Evolutionary conservation across 2,797 vertebrate species (phyloP).

Genomic region (Gallinago nigripennis): DNA sequence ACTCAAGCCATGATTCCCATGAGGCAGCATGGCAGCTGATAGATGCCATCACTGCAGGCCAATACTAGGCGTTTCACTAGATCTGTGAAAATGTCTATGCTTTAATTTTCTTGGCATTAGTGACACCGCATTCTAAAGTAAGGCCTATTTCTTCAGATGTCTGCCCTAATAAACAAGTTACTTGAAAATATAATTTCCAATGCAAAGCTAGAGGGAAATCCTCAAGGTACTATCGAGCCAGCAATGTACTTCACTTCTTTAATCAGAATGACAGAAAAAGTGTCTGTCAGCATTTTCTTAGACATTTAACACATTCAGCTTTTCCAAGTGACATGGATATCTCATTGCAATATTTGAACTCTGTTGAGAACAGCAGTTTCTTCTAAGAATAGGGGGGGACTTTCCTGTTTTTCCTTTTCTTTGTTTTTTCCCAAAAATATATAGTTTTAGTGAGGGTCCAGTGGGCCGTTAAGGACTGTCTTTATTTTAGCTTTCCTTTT

Average conservation of each 20-base stretch:
- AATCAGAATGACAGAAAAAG: background rate
- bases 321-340: conserved; percentile 22
- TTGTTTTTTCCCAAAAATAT: background rate
- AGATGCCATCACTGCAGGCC: background rate
- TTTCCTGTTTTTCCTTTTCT: background rate
- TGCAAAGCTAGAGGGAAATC: background rate
- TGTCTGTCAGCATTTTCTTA: conserved; percentile 23
- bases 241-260: background rate
- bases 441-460: conserved; percentile 37
- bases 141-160: background rate
- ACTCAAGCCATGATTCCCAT: background rate
- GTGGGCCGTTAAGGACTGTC: conserved; percentile 42
- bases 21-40: background rate
- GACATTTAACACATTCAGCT: background rate
- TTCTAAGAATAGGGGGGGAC: background rate
- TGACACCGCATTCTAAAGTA: background rate
- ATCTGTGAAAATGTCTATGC: background rate
- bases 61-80: background rate
- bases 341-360: background rate
- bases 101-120: background rate
- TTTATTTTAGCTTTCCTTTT: conserved; percentile 56
- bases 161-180: background rate
- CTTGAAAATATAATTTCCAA: background rate
- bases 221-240: background rate
- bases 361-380: background rate